Evolutionary conservation across 2,113 vertebrate species (phyloP).

Genomic region (Vanacampus margaritifer): DNA sequence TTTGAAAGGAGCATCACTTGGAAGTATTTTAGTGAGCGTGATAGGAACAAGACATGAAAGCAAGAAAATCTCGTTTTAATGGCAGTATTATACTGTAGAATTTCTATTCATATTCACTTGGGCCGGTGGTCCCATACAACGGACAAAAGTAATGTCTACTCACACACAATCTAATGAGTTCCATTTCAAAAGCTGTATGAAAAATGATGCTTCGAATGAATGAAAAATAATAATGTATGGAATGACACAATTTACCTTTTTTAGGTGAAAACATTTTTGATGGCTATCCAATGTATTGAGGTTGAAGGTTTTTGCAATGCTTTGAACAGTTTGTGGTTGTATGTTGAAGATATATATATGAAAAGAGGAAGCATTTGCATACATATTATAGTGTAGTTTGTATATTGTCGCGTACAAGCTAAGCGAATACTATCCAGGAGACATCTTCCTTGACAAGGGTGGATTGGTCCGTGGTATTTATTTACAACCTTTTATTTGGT

Average conservation of each 20-base stretch:
- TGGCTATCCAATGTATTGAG: not conserved
- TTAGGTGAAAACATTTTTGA: not conserved
- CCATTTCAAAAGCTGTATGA: not conserved
- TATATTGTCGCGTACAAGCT: not conserved
- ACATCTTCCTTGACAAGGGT: conserved; percentile 6
- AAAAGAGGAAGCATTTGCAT: not conserved
- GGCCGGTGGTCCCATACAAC: not conserved
- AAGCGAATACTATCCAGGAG: not conserved
- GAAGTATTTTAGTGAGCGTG: conserved; percentile 32
- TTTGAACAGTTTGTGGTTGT: not conserved
- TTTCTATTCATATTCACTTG: conserved; percentile 27
- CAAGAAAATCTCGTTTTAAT: conserved; percentile 45
- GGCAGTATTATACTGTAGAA: conserved; percentile 19
- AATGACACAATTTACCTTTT: not conserved
- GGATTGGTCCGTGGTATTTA: conserved; percentile 61
- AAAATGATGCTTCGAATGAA: not conserved
- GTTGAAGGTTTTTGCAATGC: not conserved
- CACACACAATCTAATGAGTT: not conserved
- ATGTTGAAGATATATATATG: not conserved
- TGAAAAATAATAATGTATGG: not conserved
- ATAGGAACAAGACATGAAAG: conserved; percentile 58
- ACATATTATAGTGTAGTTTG: not conserved
- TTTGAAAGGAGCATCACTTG: conserved; percentile 32
- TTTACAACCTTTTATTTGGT: conserved; percentile 59
- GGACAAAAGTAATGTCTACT: not conserved